A percentile compares a stretch with the other conserved stretches of the same genome.
Evolutionary conservation across 2,113 vertebrate species (phyloP).

Genomic region (Rafetus swinhoei): DNA sequence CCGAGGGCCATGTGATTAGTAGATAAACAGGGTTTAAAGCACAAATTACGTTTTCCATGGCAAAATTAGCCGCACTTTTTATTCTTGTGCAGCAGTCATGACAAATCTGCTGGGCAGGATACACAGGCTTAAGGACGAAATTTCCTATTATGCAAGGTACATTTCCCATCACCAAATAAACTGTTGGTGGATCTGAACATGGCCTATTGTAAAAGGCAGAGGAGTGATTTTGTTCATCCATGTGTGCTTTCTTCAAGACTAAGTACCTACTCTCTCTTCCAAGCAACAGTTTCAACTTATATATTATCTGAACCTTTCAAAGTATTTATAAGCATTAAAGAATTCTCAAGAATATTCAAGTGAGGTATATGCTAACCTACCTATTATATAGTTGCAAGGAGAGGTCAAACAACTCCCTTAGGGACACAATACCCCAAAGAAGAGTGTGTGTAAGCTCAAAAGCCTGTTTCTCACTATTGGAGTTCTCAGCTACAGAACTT

Average conservation of each 20-base stretch:
- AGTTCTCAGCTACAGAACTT: background rate
- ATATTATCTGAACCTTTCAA: background rate
- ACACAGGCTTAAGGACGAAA: background rate
- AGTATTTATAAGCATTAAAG: background rate
- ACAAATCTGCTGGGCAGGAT: background rate
- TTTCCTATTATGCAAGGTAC: background rate
- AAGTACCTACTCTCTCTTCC: background rate
- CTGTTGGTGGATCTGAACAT: rapidly evolving
- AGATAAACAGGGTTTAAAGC: background rate
- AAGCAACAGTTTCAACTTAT: background rate
- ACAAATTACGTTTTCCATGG: background rate
- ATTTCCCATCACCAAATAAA: background rate
- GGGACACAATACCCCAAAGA: background rate
- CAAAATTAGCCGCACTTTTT: background rate
- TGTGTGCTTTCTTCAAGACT: background rate
- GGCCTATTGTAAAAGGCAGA: background rate
- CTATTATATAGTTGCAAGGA: background rate
- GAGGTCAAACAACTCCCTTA: background rate
- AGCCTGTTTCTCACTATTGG: background rate
- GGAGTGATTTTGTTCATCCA: background rate
- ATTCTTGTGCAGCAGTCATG: background rate
- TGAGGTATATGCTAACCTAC: background rate
- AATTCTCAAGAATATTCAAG: background rate
- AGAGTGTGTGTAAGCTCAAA: background rate
- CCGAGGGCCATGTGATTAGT: background rate